Evolutionary conservation across 2,797 vertebrate species (phyloP).

Genomic region (Brachymystax lenok): DNA sequence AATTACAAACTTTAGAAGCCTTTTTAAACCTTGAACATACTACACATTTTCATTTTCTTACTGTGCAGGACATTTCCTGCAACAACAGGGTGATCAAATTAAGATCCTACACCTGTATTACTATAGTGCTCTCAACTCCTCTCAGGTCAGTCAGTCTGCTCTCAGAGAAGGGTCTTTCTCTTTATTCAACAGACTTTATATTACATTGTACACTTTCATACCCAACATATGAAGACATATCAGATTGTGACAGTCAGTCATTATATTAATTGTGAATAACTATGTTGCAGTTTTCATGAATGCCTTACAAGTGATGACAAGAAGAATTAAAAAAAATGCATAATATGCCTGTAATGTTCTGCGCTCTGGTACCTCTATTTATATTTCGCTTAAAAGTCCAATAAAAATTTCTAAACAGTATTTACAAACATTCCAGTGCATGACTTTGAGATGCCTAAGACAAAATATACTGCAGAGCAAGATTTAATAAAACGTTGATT

Average conservation of each 20-base stretch:
- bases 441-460: slow-evolving; percentile 10
- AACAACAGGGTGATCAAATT: too few relatives aligned
- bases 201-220: background rate
- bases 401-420: slow-evolving; percentile 9
- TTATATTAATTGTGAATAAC: too few relatives aligned
- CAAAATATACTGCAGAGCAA: background rate
- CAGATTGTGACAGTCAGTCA: background rate
- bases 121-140: background rate
- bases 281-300: too few relatives aligned
- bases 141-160: background rate
- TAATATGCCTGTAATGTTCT: slow-evolving; percentile 1
- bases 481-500: slow-evolving; percentile 7
- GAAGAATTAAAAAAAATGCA: background rate
- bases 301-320: slow-evolving; percentile 5
- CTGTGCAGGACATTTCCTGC: too few relatives aligned
- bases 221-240: background rate
- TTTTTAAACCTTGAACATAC: too few relatives aligned
- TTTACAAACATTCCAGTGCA: slow-evolving; percentile 26
- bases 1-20: too few relatives aligned
- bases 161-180: background rate
- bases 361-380: background rate
- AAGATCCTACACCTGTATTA: too few relatives aligned
- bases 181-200: background rate
- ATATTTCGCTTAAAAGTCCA: background rate
- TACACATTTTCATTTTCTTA: too few relatives aligned